Evolutionary conservation across 2,113 vertebrate genomes (phyloP).

Genomic region (Dicentrarchus labrax): DNA sequence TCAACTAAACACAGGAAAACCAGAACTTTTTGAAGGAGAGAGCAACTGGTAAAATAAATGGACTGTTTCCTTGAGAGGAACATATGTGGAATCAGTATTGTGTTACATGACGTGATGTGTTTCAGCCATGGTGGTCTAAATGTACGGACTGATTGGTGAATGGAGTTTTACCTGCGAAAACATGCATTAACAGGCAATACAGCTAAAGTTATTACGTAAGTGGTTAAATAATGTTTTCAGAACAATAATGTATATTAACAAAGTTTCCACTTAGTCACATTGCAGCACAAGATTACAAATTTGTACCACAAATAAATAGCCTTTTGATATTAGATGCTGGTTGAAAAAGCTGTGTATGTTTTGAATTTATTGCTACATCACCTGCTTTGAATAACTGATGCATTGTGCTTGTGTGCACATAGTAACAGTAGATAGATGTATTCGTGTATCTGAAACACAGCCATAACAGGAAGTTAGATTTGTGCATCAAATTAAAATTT

Average conservation of each 20-base stretch:
- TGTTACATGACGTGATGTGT: conserved; percentile 19
- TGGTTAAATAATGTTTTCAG: not conserved
- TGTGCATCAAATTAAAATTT: conserved; percentile 5
- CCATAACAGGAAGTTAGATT: conserved; percentile 5
- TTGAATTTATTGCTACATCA: not conserved
- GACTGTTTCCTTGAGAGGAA: not conserved
- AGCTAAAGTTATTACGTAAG: not conserved
- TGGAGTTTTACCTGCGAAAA: conserved; percentile 3
- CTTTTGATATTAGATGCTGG: not conserved
- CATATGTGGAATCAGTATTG: conserved; percentile 36
- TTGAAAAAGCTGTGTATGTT: not conserved
- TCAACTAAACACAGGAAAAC: conserved; percentile 32
- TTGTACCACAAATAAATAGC: not conserved
- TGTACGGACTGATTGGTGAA: conserved; percentile 33
- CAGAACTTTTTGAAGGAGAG: not conserved
- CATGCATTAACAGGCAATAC: not conserved
- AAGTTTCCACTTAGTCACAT: not conserved
- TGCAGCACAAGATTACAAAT: not conserved
- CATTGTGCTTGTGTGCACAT: not conserved
- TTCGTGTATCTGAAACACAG: not conserved
- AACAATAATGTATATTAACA: not conserved
- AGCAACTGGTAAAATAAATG: conserved; percentile 26
- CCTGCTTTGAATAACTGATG: not conserved
- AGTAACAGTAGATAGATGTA: not conserved
- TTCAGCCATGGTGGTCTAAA: conserved; percentile 20